Evolutionary conservation across 1,140 invertebrate genomes (phyloP), one percentile per base, ranked within the genome.

Genomic region (Mycetomoellerius zeteki): DNA sequence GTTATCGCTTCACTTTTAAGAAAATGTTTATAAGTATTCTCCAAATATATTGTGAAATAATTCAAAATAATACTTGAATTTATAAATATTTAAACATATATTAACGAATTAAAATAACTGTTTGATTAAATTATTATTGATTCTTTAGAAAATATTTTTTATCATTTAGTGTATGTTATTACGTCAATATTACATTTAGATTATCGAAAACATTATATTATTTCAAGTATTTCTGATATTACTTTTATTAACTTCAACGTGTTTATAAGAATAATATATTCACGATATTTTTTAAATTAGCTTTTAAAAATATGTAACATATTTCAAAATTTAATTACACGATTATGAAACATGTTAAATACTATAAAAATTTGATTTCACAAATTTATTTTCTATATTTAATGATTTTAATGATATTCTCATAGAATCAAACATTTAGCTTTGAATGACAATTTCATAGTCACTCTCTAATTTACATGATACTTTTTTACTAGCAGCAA

Each of bases 141-240:
- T 73, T 33, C 50, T 30, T 33, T n/a, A 72, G 16, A 72, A 3
- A 30, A 54, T 54, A 14, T 16, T 69, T 71, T 50, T 37, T 71
- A 14, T 12, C 27, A 50, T 50, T 72, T 72, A 52, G 54, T 54
- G 19, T n/a, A 21, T 3, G 7, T 24, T 24, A 50, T 69, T 21
- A 14, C 14, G 16, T 24, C 6, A 69, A 24, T 37, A 1, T 65
- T 33, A 16, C 30, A 67, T 14, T 67, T 67, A 67, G n/a, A 67
- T 67, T 67, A 37, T 21, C 0, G 1, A 67, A 67, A 43, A 21
- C 12, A 2, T 43, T 33, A 43, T 43, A 43, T 12, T 65, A 65
- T 33, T 65, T 4, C 6, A 37, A 65, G 3, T 65, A n/a, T 37
- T 37, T 37, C 8, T n/a, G 8, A n/a, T 65, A 7, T 62, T 62